These are phyloP conservation scores for Tragelaphus scriptus DNA, from an alignment of 2,113 vertebrate species.

Conservation along the genomic window DNA sequence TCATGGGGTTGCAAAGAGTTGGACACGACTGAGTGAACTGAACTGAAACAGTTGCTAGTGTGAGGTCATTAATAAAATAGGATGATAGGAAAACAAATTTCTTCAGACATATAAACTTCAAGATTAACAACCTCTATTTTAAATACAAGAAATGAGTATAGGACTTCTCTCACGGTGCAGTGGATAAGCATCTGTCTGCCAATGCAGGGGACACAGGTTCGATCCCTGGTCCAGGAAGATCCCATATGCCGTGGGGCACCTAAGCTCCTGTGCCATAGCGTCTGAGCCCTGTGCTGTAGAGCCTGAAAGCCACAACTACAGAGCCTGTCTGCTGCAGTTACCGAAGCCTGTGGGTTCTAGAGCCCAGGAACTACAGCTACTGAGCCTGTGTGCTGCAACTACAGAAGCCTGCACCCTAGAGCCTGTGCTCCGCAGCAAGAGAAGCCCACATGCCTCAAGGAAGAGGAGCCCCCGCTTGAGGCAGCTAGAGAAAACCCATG, in stretches of 20 bases:
- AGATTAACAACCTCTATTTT: slow-evolving; percentile 18
- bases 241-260: background rate
- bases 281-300: background rate
- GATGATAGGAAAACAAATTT: background rate
- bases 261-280: background rate
- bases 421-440: background rate
- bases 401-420: background rate
- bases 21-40: too few species aligned
- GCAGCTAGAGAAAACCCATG: background rate
- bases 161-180: background rate
- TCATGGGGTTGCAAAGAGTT: too few species aligned
- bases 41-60: background rate
- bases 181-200: background rate
- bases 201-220: background rate
- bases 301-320: background rate
- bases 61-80: background rate
- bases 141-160: background rate
- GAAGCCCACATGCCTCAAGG: background rate
- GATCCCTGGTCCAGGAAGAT: background rate
- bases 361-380: background rate
- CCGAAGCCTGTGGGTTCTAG: background rate
- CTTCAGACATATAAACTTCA: background rate
- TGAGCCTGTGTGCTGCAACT: background rate
- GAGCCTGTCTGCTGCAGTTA: background rate
- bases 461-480: background rate